A percentile compares a stretch with the other conserved stretches of the same genome.
phyloP scores from a whole-genome alignment of 1,140 invertebrate species.

The Polypedilum vanderplanki region DNA sequence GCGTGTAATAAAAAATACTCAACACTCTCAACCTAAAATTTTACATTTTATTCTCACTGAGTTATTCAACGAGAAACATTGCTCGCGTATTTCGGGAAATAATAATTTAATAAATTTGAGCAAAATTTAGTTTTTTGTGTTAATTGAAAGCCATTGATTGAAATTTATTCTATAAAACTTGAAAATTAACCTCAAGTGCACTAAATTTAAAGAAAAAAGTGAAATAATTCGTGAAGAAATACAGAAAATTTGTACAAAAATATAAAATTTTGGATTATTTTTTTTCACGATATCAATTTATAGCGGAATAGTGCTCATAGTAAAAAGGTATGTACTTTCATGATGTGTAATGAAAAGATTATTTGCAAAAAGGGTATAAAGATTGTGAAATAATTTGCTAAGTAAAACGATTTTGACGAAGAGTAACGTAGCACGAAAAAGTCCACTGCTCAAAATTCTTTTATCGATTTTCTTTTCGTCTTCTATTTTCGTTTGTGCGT shows the following conservation, averaged over 20 bases:
- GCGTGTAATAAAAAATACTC: too few relatives aligned
- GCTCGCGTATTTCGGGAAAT: too few relatives aligned
- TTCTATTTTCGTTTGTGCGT: conserved; percentile 1
- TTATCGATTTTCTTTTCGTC: not conserved
- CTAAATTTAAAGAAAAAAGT: not conserved
- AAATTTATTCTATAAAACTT: too few relatives aligned
- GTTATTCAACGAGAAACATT: too few relatives aligned
- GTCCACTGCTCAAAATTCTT: not conserved
- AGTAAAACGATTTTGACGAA: not conserved
- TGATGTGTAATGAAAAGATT: not conserved
- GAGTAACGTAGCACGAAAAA: not conserved
- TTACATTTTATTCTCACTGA: too few relatives aligned
- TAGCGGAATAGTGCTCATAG: not conserved
- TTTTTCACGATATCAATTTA: not conserved
- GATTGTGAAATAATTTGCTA: not conserved
- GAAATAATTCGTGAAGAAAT: not conserved
- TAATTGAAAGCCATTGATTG: too few relatives aligned
- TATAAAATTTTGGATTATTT: not conserved
- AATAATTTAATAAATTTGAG: too few relatives aligned
- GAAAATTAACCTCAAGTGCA: not conserved
- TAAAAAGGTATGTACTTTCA: not conserved
- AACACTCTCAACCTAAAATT: too few relatives aligned
- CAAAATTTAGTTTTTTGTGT: too few relatives aligned
- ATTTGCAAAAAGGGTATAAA: not conserved
- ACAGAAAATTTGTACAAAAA: conserved; percentile 20